These are phyloP conservation scores for Brenthis daphne DNA, from an alignment of 2,888 invertebrate genomes.

Conservation along the genomic window DNA sequence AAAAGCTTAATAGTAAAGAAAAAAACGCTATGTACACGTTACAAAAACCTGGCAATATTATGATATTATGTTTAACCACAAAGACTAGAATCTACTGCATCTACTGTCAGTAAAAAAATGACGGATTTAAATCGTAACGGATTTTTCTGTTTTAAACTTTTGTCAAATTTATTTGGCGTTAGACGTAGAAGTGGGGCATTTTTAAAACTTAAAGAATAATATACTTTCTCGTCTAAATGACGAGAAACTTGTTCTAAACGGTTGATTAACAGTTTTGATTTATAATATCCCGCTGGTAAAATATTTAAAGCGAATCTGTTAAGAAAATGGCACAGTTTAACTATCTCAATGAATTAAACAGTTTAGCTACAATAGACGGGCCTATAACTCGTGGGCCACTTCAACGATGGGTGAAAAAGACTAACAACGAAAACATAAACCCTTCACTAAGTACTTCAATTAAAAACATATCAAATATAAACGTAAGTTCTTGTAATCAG, in stretches of 20 bases:
- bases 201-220: slow-evolving; percentile 6
- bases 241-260: not conserved
- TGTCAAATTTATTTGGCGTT: slow-evolving; percentile 39
- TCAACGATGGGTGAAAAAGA: slow-evolving; percentile 91
- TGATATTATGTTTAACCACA: too few relatives aligned
- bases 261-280: not conserved
- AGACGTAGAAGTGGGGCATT: slow-evolving; percentile 1
- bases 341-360: slow-evolving; percentile 90
- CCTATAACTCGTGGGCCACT: slow-evolving; percentile 89
- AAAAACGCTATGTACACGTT: too few relatives aligned
- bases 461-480: slow-evolving; percentile 76
- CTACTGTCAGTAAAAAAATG: slow-evolving; percentile 32
- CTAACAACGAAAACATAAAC: slow-evolving; percentile 83
- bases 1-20: too few relatives aligned
- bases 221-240: slow-evolving; percentile 8
- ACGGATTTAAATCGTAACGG: slow-evolving; percentile 42
- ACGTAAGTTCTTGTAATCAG: slow-evolving; percentile 83
- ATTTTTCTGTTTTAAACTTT: slow-evolving; percentile 37
- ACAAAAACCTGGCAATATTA: too few relatives aligned
- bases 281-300: not conserved
- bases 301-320: not conserved
- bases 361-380: slow-evolving; percentile 89
- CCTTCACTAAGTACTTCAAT: slow-evolving; percentile 67
- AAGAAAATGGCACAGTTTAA: slow-evolving; percentile 88
- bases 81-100: not conserved